phyloP scores from a whole-genome alignment of 2,888 invertebrate genomes.

The Euplagia quadripunctaria region DNA sequence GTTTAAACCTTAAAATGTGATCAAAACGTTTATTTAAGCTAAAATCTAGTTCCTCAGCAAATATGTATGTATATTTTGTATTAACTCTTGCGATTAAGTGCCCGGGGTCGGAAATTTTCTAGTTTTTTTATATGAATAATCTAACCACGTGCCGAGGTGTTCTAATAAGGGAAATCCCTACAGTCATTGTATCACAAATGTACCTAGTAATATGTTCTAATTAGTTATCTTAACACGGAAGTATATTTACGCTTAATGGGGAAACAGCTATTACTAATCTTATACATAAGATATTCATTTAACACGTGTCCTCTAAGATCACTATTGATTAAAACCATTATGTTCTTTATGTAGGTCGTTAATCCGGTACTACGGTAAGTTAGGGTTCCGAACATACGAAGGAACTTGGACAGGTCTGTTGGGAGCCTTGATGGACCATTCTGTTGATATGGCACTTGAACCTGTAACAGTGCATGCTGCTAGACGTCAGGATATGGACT shows the following conservation, averaged over 20 bases:
- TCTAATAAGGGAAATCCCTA: not conserved
- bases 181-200: not conserved
- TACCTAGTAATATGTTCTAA: not conserved
- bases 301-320: too few relatives aligned
- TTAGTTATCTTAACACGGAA: not conserved
- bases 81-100: too few relatives aligned
- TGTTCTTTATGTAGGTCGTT: constrained; percentile 55
- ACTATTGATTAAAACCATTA: not conserved
- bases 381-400: constrained; percentile 82
- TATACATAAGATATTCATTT: not conserved
- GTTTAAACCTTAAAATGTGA: not conserved
- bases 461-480: constrained; percentile 86
- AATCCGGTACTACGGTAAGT: constrained; percentile 72
- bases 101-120: not conserved
- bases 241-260: not conserved
- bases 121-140: not conserved
- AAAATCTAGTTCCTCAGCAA: too few relatives aligned
- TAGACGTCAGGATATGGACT: constrained; percentile 86
- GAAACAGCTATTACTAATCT: not conserved
- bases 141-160: not conserved
- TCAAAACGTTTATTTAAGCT: too few relatives aligned
- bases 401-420: constrained; percentile 89
- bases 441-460: constrained; percentile 88
- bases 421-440: constrained; percentile 85
- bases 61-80: too few relatives aligned